Evolutionary conservation across 1,140 invertebrate species (phyloP), one percentile per base, ranked within the genome.

Genomic region (Coptotermes formosanus): DNA sequence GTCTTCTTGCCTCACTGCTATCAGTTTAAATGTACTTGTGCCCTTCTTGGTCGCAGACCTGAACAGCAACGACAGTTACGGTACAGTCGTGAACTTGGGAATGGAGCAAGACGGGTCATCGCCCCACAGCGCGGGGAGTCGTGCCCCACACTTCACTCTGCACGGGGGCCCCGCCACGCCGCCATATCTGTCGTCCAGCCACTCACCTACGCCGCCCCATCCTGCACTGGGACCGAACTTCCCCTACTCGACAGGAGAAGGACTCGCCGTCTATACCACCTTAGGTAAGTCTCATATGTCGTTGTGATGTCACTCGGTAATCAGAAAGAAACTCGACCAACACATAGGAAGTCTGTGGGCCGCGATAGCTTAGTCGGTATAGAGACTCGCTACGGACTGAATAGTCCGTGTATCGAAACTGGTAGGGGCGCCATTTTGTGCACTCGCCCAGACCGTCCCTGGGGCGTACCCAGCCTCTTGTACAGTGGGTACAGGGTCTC

Each of bases 1-100:
- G 38, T 38, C 38, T 2, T 2, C 38, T 2, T 4, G 38, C 38
- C 38, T 38, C 4, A 38, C 38, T 38, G 38, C 38, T 38, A 38
- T 38, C 38, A 38, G 38, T 38, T 85, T 85, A 16, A 82, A 21
- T 44, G 25, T 89, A 48, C 45, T 16, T 55, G 52, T 21, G 52
- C 19, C 14, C 19, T 21, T 21, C 19, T 55, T 55, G 52, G 52
- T 19, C 19, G 7, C 91, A 97, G 96, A 97, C 92, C 90, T 97
- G 88, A 96, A 95, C 90, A 97, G 92, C 88, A 93, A 97, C 90
- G 96, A 97, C 89, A 97, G 96, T 91, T 97, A 97, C 89, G 95
- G 96, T 85, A 97, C 96, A 6, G 95, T 93, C 85, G 93, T 96
- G 87, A 96, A 95, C 90, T 94, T 96, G 91, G 93, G 95, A 44